Percentiles rank a stretch among this genome's conserved stretches.
phyloP scores from a whole-genome alignment of 1,140 invertebrate species.

The Acyrthosiphon pisum region DNA sequence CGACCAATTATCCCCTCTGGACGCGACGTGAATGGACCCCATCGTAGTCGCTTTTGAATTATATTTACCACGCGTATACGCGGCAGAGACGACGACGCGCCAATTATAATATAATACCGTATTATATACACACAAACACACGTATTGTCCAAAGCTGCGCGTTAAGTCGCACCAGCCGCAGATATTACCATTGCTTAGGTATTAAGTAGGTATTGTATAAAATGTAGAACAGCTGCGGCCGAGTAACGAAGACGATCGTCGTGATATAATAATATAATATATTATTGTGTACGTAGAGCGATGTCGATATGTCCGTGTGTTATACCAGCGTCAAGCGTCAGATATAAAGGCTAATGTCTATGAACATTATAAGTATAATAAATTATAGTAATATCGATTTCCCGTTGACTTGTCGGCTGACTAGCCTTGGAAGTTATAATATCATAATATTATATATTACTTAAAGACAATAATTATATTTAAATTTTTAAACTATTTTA shows the following conservation, averaged over 20 bases:
- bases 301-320: too few relatives aligned
- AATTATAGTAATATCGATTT: background rate
- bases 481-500: too few relatives aligned
- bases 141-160: background rate
- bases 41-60: slow-evolving; percentile 51
- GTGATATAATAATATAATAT: too few relatives aligned
- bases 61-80: slow-evolving; percentile 46
- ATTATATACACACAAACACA: background rate
- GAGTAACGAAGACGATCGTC: too few relatives aligned
- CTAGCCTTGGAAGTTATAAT: background rate
- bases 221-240: too few relatives aligned
- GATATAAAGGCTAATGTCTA: background rate
- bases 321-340: too few relatives aligned
- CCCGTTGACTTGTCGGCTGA: too few relatives aligned
- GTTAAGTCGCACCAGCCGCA: background rate
- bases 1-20: slow-evolving; percentile 53
- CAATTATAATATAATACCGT: background rate
- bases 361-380: background rate
- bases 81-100: background rate
- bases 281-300: too few relatives aligned
- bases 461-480: too few relatives aligned
- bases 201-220: background rate
- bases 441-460: background rate
- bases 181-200: too few relatives aligned
- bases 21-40: slow-evolving; percentile 14